Base-by-base conservation (phyloP, 2,888 invertebrate species). In the Gibbula magus region DNA sequence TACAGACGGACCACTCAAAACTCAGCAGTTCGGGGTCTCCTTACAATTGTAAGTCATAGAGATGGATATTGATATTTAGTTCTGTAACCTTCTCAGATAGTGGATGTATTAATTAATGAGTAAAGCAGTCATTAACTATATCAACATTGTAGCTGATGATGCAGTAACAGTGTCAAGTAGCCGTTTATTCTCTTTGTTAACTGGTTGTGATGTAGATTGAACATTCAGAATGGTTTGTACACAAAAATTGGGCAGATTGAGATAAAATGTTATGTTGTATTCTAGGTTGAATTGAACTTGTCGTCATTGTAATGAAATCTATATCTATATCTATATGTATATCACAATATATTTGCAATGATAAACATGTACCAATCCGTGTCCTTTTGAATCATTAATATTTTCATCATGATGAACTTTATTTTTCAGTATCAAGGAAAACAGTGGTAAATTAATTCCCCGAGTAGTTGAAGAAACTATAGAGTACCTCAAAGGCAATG, bases 1-100 rank as follows among this genome's bases (percentile, higher is more conserved):
- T 52, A 82, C 83, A 75, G 84, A 92, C 74, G 89, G 93, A 76
- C 93, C 93, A 0, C 90, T 93, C 77, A 93, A 94, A 54, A 97
- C 97, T 7, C 97, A 98, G 92, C 99, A 99, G 93, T 99, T 99
- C 93, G 98, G 99, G 35, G 99, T 99, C 0, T 96, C 97, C 2
- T 94, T 99, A 79, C 96, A 96, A 91, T 97, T 96, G 94, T 94
- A 90, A 93, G 94, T 93, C 13, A 77, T 18, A 61, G 3, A n/a
- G n/a, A n/a, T n/a, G n/a, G 7, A 56, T 7, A 18, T 4, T 29
- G 25, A 16, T 16, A 52, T 52, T 52, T 52, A 56, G 8, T 3
- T 20, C 20, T 16, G 7, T n/a, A 25, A 56, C 13, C 45, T 45
- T 10, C 45, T 45, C 45, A 13, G 7, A 35, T 35, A 8, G 4